A percentile compares a stretch with the other conserved stretches of the same genome.
Evolutionary conservation across 2,797 vertebrate genomes (phyloP).

Genomic region (Acanthornis magna): DNA sequence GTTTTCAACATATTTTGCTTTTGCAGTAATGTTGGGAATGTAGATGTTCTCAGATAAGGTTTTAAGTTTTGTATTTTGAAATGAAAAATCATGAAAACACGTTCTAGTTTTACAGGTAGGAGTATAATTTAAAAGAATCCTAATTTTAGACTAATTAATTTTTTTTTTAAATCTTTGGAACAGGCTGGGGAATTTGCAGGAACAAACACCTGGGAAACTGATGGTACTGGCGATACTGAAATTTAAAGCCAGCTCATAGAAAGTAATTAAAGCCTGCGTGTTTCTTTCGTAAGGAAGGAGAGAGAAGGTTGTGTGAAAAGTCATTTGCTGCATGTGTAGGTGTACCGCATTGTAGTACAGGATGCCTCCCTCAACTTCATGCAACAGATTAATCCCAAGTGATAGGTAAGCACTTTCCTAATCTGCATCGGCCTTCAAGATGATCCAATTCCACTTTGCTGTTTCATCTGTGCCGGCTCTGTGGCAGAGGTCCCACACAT

Average conservation of each 20-base stretch:
- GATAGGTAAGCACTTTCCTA: background rate
- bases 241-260: background rate
- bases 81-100: background rate
- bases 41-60: background rate
- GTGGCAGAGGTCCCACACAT: background rate
- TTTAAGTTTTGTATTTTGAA: background rate
- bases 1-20: background rate
- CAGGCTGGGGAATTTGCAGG: background rate
- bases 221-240: background rate
- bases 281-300: background rate
- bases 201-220: slow-evolving; percentile 9
- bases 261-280: background rate
- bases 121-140: background rate
- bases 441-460: background rate
- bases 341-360: background rate
- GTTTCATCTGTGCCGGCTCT: background rate
- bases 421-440: fast-evolving
- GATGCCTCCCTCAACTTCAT: background rate
- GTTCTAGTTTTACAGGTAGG: background rate
- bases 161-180: background rate
- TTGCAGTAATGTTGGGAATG: background rate
- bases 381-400: background rate
- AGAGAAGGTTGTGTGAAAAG: background rate
- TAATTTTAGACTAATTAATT: background rate
- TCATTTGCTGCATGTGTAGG: background rate